Evolutionary conservation across 2,113 vertebrate species (phyloP), one percentile per base, ranked within the genome.

Genomic region (Sturnira hondurensis): DNA sequence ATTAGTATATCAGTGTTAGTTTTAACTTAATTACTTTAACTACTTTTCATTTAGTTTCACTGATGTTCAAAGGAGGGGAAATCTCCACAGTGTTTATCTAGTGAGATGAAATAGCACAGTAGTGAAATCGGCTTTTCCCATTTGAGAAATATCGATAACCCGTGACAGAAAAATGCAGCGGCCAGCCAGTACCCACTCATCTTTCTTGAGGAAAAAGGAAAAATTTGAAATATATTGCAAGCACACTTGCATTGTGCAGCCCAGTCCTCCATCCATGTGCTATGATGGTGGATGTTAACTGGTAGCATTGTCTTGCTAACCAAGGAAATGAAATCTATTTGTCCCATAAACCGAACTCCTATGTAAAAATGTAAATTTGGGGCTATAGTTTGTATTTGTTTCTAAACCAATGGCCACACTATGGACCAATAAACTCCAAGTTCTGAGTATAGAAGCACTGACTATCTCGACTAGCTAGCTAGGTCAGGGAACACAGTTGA

Each of bases 1-100:
- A 56, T 74, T 83, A 63, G 20, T 70, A 58, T 63, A 56, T 5
- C 4, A 22, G 11, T 88, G 22, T 47, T 85, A 14, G 7, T 71
- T 96, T 93, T 83, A 82, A 77, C 70, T 28, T 31, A 87, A 16
- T 83, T 90, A 58, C 84, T 94, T 63, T 61, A 22, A 58, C 41
- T 85, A 19, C 8, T 91, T 91, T 80, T 22, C 14, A 45, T 19
- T 92, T 68, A 70, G 1, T 50, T 94, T 80, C 14, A 26, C 15
- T 86, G 24, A 4, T 77, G 36, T 65, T 91, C 38, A 61, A 87
- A 31, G 28, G 43, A 10, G 26, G 4, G 16, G 38, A 81, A 11
- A 28, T 1, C 16, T 50, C 3, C 4, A 52, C 10, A 0, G 0
- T 85, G 19, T 74, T 61, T 89, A 74, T 41, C 33, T 73, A 38